A percentile compares a stretch with the other conserved stretches of the same genome.
phyloP scores from a whole-genome alignment of 2,113 vertebrate genomes.

The Cynoglossus semilaevis region DNA sequence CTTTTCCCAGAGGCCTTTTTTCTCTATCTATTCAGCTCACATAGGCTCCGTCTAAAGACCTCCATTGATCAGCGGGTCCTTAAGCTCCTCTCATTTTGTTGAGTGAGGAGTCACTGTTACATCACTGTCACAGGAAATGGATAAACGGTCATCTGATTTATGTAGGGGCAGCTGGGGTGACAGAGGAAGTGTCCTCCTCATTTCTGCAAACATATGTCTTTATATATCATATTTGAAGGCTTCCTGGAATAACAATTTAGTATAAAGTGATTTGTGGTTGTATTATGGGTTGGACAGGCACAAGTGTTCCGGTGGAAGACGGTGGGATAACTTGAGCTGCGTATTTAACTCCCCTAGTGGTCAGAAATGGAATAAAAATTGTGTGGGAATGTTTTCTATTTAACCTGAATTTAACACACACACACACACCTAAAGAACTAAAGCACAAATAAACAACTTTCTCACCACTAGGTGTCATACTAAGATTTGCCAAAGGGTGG shows the following conservation, averaged over 20 bases:
- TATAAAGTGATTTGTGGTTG: too few relatives aligned
- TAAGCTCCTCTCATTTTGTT: slow-evolving; percentile 43
- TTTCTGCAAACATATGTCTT: slow-evolving; percentile 13
- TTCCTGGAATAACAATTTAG: background rate
- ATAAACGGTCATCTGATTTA: slow-evolving; percentile 54
- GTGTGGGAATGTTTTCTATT: too few relatives aligned
- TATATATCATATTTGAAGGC: background rate
- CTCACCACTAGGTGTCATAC: too few relatives aligned
- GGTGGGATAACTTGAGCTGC: too few relatives aligned
- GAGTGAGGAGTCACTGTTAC: slow-evolving; percentile 53
- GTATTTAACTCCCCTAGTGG: too few relatives aligned
- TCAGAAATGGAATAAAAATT: too few relatives aligned
- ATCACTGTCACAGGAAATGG: slow-evolving; percentile 55
- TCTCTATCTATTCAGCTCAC: slow-evolving; percentile 52
- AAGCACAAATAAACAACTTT: too few relatives aligned
- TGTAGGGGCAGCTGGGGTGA: slow-evolving; percentile 10
- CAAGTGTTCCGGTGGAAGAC: too few relatives aligned
- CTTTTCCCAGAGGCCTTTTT: slow-evolving; percentile 37
- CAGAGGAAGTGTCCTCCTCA: background rate
- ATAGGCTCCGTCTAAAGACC: slow-evolving; percentile 51
- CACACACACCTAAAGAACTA: too few relatives aligned
- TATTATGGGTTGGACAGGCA: too few relatives aligned
- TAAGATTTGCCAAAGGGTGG: too few relatives aligned
- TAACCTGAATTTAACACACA: too few relatives aligned
- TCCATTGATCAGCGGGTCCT: slow-evolving; percentile 65